phyloP scores from a whole-genome alignment of 2,113 vertebrate genomes.

The Astur gentilis region DNA sequence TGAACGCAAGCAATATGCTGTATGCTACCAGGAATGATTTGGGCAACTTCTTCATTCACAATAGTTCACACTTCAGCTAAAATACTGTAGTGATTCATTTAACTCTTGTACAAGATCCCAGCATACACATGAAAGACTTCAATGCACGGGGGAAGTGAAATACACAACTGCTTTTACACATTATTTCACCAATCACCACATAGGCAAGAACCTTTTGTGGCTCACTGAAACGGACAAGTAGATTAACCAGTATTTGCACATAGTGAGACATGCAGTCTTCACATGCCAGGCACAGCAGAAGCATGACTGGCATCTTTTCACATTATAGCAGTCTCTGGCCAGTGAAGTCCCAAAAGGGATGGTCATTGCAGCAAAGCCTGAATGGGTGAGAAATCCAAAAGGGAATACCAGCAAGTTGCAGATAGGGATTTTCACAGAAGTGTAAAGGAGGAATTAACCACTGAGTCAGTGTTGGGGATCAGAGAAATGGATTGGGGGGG shows the following conservation, averaged over 20 bases:
- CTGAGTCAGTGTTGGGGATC: not conserved
- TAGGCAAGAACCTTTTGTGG: not conserved
- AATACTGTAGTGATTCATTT: not conserved
- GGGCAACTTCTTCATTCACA: slow-evolving; percentile 48
- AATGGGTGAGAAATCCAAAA: not conserved
- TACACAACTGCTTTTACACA: not conserved
- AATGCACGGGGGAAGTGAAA: not conserved
- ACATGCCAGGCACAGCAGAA: not conserved
- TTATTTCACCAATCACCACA: not conserved
- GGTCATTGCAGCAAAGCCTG: not conserved
- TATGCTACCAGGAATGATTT: not conserved
- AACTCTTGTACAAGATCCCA: not conserved
- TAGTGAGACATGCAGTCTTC: not conserved
- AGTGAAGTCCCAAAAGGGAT: not conserved
- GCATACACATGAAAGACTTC: not conserved
- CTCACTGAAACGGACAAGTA: not conserved
- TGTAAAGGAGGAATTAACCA: not conserved
- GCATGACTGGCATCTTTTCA: not conserved
- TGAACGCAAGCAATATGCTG: not conserved
- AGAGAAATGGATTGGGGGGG: not conserved
- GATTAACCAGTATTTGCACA: not conserved
- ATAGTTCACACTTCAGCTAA: slow-evolving; percentile 32
- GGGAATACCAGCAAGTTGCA: not conserved
- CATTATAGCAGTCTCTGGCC: not conserved
- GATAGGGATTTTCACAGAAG: not conserved